Percentiles rank a stretch among this genome's conserved stretches.
Evolutionary conservation across 2,888 invertebrate species (phyloP).

Genomic region (Dioctria linearis): DNA sequence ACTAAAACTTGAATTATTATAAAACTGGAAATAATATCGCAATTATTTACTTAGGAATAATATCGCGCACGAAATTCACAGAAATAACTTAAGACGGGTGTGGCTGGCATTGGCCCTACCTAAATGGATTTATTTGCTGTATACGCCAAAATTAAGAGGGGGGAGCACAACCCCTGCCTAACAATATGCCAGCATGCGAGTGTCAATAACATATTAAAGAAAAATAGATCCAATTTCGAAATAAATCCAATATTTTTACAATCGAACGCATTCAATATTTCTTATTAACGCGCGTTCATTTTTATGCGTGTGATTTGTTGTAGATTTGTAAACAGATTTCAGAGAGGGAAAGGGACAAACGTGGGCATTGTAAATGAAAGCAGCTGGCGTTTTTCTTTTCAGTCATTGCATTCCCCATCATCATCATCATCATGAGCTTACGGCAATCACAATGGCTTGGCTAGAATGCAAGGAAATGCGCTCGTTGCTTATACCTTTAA

Average conservation of each 20-base stretch:
- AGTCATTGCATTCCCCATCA: background rate
- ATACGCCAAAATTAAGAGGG: background rate
- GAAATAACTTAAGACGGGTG: background rate
- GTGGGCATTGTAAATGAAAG: background rate
- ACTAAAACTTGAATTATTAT: too few relatives aligned
- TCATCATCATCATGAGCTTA: background rate
- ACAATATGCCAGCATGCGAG: conserved; percentile 32
- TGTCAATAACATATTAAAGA: conserved; percentile 27
- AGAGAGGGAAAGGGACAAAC: conserved; percentile 7
- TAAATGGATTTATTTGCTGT: background rate
- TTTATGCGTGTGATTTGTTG: conserved; percentile 9
- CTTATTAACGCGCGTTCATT: conserved; percentile 4
- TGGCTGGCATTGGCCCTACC: background rate
- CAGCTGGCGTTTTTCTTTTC: conserved; percentile 24
- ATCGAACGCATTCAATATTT: conserved; percentile 25
- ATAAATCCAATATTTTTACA: conserved; percentile 48
- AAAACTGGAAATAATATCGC: too few relatives aligned
- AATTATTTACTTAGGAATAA: too few relatives aligned
- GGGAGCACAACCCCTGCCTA: background rate
- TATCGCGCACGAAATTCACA: too few relatives aligned
- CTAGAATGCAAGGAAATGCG: background rate
- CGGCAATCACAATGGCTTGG: too few relatives aligned
- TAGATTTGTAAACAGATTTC: conserved; percentile 8
- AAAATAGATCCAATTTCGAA: conserved; percentile 31
- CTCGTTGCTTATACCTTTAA: background rate